Percentiles rank a stretch among this genome's conserved stretches.
Conservation (phyloP, 2,888 invertebrate genomes). For the Cephus rjabovi region DNA sequence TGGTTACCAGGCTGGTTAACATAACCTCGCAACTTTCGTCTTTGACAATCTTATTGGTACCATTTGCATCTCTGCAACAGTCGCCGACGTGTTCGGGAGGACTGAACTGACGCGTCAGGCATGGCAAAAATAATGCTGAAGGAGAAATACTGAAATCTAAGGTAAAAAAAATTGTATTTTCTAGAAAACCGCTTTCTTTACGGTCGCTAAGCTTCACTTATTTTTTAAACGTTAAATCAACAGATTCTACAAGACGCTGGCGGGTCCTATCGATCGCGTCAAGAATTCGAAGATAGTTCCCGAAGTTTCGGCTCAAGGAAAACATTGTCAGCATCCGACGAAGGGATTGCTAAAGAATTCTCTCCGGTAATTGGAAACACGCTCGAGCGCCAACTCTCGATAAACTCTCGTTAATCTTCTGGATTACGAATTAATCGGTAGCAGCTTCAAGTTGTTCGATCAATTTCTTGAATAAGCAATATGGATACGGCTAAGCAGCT, state of each 20-base stretch:
- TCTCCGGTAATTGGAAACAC: constrained; percentile 35
- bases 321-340: not conserved
- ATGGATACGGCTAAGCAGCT: not conserved
- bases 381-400: constrained; percentile 17
- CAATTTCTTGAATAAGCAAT: not conserved
- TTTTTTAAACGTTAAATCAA: not conserved
- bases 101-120: not conserved
- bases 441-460: constrained; percentile 13
- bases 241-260: not conserved
- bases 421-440: constrained; percentile 40
- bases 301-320: not conserved
- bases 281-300: not conserved
- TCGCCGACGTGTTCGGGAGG: not conserved
- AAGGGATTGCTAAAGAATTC: not conserved
- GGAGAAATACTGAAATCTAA: not conserved
- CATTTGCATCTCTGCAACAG: not conserved
- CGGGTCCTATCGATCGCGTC: not conserved
- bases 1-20: too few relatives aligned
- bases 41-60: not conserved
- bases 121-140: not conserved
- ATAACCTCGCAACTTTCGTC: not conserved
- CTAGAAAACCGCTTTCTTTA: not conserved
- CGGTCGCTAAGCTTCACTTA: not conserved
- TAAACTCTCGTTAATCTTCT: constrained; percentile 38
- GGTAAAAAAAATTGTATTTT: not conserved